phyloP scores from a whole-genome alignment of 2,797 vertebrate genomes.

The Neosilurus hyrtlii region DNA sequence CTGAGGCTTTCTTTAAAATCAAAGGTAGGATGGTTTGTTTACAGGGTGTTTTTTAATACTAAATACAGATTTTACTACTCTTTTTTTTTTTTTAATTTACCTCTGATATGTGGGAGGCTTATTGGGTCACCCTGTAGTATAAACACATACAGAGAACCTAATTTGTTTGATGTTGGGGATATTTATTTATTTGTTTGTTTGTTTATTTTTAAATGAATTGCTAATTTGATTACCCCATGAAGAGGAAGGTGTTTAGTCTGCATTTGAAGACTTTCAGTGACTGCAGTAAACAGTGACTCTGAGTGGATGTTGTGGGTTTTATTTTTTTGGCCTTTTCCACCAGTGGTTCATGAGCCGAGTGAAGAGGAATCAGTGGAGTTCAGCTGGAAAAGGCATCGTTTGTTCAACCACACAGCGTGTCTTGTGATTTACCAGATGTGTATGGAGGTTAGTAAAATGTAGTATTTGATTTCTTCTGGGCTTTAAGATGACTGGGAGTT shows the following conservation, averaged over 20 bases:
- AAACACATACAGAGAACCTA: no score
- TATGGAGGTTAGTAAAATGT: conserved; percentile 82
- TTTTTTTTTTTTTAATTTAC: no score
- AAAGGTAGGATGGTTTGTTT: conserved; percentile 75
- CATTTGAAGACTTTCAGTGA: background rate
- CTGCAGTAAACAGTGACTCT: background rate
- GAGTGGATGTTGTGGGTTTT: background rate
- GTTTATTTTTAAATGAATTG: background rate
- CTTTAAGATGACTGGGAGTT: background rate
- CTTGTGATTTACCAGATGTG: conserved; percentile 97
- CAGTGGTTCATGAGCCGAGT: conserved; percentile 84
- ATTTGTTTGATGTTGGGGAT: no score
- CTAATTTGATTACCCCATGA: background rate
- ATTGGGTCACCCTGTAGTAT: no score
- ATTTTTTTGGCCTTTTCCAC: conserved; percentile 27
- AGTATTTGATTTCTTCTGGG: background rate
- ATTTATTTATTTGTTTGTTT: no score
- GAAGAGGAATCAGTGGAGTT: conserved; percentile 86
- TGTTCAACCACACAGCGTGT: conserved; percentile 93
- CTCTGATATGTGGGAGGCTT: no score
- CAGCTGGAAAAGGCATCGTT: conserved; percentile 93
- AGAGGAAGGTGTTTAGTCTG: background rate
- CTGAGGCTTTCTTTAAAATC: conserved; percentile 94
- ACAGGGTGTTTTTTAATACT: background rate
- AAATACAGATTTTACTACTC: background rate